These are phyloP conservation scores for Gavia stellata DNA, from an alignment of 2,113 vertebrate species.

Conservation along the genomic window DNA sequence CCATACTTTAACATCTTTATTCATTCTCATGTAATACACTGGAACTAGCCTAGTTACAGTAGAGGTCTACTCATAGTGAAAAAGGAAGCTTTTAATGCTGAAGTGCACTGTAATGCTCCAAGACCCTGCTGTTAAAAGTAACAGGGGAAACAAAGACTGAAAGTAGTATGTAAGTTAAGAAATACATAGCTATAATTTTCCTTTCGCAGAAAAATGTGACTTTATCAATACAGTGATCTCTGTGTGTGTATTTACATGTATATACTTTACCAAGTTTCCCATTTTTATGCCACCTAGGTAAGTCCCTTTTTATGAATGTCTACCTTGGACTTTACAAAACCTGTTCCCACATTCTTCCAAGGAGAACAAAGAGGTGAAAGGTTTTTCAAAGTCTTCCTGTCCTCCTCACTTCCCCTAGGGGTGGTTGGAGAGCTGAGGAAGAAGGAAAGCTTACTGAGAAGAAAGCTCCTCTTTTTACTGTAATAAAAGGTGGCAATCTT, in stretches of 20 bases:
- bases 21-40: neutral
- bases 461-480: constrained; percentile 49
- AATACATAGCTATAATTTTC: neutral
- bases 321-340: constrained; percentile 12
- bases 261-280: neutral
- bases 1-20: neutral
- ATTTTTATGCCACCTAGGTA: neutral
- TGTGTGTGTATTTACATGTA: neutral
- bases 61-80: neutral
- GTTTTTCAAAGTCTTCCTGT: constrained; percentile 48
- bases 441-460: constrained; percentile 55
- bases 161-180: neutral
- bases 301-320: neutral
- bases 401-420: constrained; percentile 59
- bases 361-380: constrained; percentile 63
- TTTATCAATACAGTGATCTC: neutral
- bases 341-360: constrained; percentile 23
- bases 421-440: constrained; percentile 52
- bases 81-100: constrained; percentile 10
- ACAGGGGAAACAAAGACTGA: neutral
- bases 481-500: constrained; percentile 62
- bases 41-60: neutral
- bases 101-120: neutral
- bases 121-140: neutral
- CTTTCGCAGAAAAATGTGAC: neutral